Evolutionary conservation across 2,888 invertebrate species (phyloP), one percentile per base, ranked within the genome.

Genomic region (Lepidonotus clava): DNA sequence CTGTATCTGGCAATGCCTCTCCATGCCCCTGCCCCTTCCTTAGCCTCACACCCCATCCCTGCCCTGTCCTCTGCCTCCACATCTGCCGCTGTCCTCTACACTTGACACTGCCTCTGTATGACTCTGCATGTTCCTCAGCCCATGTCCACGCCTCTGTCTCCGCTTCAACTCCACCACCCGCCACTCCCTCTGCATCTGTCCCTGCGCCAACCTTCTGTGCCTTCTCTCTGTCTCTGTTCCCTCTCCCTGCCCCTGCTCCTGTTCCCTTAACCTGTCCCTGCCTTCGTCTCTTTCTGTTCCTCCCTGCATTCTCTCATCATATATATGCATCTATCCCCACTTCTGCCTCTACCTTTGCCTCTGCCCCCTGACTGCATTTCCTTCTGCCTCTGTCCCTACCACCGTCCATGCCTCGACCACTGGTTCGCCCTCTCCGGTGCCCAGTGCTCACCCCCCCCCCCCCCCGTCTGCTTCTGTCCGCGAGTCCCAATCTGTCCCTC

Each of bases 1-100:
- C 56, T n/a, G n/a, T n/a, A n/a, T n/a, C n/a, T 14, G 71, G 34
- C 71, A 51, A 51, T 51, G 11, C 71, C 38, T 71, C 71, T 34
- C 36, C 71, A 5, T 5, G 14, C 56, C 56, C n/a, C 56, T n/a
- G 8, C 56, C 56, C n/a, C 56, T 56, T 24, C 56, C 56, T n/a
- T 24, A n/a, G 14, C n/a, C 56, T n/a, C 56, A 56, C 11, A n/a
- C 56, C 56, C 56, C 21, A 11, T 56, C 11, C 18, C 46, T 18
- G 8, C 8, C 46, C 18, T 46, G 8, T 46, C 18, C 46, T 18
- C 8, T 8, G 8, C 8, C 46, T 11, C 8, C 46, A 46, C 46
- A 11, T 18, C 46, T 18, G 8, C 8, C 46, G 8, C 8, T 18
- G 8, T 46, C 46, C 46, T 18, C 8, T 46, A 46, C 46, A 46